Evolutionary conservation across 2,888 invertebrate genomes (phyloP).

Genomic region (Seira sanloemensis): DNA sequence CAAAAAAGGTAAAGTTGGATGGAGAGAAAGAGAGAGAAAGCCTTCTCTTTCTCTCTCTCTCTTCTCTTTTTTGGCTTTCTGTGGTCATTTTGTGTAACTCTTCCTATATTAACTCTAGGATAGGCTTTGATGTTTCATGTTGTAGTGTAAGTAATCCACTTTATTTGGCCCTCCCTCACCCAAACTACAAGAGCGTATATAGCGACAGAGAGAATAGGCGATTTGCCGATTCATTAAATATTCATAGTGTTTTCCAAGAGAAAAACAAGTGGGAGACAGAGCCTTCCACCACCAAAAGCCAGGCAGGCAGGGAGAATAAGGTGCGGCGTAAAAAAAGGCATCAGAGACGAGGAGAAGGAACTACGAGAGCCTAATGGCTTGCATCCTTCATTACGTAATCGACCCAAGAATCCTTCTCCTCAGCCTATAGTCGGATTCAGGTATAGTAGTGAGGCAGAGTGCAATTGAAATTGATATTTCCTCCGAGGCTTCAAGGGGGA

Average conservation of each 20-base stretch:
- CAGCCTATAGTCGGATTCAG: neutral
- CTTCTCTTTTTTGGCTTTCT: conserved; percentile 12
- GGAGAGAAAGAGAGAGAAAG: neutral
- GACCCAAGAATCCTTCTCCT: neutral
- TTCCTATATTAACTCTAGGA: neutral
- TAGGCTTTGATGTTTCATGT: neutral
- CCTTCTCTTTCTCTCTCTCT: no score
- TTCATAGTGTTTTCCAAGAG: conserved; percentile 20
- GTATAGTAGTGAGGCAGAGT: neutral
- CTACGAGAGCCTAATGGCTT: neutral
- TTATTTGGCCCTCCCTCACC: no score
- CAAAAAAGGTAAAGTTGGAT: neutral
- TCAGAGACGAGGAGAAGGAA: neutral
- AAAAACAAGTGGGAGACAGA: neutral
- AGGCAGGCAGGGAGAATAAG: neutral
- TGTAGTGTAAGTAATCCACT: neutral
- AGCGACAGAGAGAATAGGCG: neutral
- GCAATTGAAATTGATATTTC: conserved; percentile 30
- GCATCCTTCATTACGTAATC: conserved; percentile 10
- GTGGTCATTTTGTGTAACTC: neutral
- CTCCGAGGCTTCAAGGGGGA: no score
- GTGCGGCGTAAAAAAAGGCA: neutral
- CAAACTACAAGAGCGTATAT: neutral
- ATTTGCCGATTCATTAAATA: conserved; percentile 40
- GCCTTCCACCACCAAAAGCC: no score